Evolutionary conservation across 2,797 vertebrate genomes (phyloP), one percentile per base, ranked within the genome.

Genomic region (Malurus leucopterus): DNA sequence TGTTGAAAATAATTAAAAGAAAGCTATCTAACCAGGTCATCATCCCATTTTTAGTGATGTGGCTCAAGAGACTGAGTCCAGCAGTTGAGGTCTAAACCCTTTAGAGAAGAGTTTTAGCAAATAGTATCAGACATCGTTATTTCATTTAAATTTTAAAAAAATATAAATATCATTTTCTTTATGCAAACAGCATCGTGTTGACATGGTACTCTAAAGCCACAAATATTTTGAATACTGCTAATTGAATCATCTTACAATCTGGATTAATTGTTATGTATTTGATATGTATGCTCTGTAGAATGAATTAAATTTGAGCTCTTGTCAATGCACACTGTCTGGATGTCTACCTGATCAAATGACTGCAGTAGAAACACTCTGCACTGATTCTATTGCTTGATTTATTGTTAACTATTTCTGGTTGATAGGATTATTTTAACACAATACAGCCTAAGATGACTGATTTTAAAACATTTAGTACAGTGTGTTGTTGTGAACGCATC

Each of bases 1-100:
- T 62, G 80, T 79, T 55, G 34, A 57, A 82, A 84, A 87, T 63
- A 73, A 43, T 84, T 49, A 44, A 75, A 86, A 49, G 29, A 67
- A 84, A 81, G 15, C 7, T 70, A 64, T 84, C 71, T 86, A 79
- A 67, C 8, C 40, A 24, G 34, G 30, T 22, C 50, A 76, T 79
- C 80, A 79, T 58, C 19, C 16, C 27, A 47, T 78, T 86, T 89
- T 78, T 65, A 63, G 29, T 59, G 34, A 46, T 43, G 49, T 63
- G 34, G 15, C 1, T 22, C 46, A 70, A 63, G 46, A 67, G 49
- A 26, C 26, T 21, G 5, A 40, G 15, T 80, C 70, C n/a, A 53
- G 46, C 41, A 63, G 36, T 5, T 27, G 27, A 88, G 16, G 15
- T 49, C 32, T 83, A 90, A 92, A 72, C 34, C 16, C 4, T 74